phyloP scores from a whole-genome alignment of 2,113 vertebrate genomes.

The Glareola pratincola region DNA sequence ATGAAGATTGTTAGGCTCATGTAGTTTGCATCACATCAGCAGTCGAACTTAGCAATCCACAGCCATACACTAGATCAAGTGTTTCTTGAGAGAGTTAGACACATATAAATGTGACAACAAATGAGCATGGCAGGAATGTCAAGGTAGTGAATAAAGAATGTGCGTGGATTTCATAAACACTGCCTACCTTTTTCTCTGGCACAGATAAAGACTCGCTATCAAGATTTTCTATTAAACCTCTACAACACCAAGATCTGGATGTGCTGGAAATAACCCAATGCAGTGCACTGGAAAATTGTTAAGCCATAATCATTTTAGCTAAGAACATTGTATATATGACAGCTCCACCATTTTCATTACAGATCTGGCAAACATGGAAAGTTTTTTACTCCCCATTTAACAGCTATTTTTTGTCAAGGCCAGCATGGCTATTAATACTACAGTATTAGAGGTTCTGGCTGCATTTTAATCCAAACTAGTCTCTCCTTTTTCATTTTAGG shows the following conservation, averaged over 20 bases:
- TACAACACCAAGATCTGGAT: not conserved
- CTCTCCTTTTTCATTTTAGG: not conserved
- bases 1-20: not conserved
- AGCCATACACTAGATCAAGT: not conserved
- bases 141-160: not conserved
- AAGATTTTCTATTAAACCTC: conserved; percentile 31
- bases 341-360: conserved; percentile 58
- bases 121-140: not conserved
- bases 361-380: conserved; percentile 38
- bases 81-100: not conserved
- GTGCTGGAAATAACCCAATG: conserved; percentile 23
- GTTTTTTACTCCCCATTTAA: conserved; percentile 65
- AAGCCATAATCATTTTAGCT: conserved; percentile 53
- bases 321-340: conserved; percentile 26
- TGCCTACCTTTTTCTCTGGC: not conserved
- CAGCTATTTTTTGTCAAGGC: conserved; percentile 57
- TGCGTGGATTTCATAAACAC: not conserved
- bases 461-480: conserved; percentile 37
- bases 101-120: not conserved
- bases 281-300: conserved; percentile 47
- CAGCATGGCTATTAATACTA: not conserved
- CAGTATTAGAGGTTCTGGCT: not conserved
- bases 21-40: not conserved
- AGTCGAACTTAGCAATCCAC: not conserved
- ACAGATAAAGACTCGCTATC: not conserved